phyloP scores from a whole-genome alignment of 2,888 invertebrate genomes.

The Zele albiditarsus region DNA sequence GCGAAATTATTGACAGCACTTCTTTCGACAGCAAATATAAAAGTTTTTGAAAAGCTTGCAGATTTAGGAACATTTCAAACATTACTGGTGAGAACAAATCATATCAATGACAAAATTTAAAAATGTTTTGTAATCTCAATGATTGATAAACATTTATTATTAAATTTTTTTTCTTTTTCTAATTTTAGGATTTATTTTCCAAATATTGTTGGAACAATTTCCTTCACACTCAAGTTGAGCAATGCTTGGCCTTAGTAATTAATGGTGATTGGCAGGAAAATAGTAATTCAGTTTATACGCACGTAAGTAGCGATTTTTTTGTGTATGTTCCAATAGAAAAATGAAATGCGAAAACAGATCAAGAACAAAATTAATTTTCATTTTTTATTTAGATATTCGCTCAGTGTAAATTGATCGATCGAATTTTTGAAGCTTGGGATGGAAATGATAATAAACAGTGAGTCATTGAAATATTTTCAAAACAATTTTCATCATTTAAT shows the following conservation, averaged over 20 bases:
- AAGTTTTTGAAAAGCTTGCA: conserved; percentile 80
- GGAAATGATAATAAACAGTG: conserved; percentile 86
- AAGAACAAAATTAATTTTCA: conserved; percentile 36
- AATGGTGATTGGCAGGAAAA: conserved; percentile 65
- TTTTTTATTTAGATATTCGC: conserved; percentile 79
- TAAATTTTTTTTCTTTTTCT: conserved; percentile 26
- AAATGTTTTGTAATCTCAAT: conserved; percentile 13
- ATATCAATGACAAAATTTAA: background rate
- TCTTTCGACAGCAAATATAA: conserved; percentile 81
- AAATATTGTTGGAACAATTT: conserved; percentile 95
- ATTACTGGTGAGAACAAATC: conserved; percentile 74
- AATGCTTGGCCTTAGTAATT: conserved; percentile 84
- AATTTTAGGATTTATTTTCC: conserved; percentile 89
- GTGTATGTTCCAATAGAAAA: background rate
- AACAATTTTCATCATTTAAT: conserved; percentile 18
- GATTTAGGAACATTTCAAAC: conserved; percentile 76
- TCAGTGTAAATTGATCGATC: conserved; percentile 85
- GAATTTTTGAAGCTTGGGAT: conserved; percentile 87
- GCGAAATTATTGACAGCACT: conserved; percentile 86
- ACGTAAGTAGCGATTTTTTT: conserved; percentile 70
- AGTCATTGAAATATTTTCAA: conserved; percentile 70
- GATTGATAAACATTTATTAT: conserved; percentile 23
- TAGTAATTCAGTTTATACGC: conserved; percentile 75
- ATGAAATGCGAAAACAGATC: conserved; percentile 6
- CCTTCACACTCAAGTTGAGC: conserved; percentile 91